These are phyloP conservation scores for Hippocampus kuda DNA, from an alignment of 2,797 vertebrate genomes.

Conservation along the genomic window DNA sequence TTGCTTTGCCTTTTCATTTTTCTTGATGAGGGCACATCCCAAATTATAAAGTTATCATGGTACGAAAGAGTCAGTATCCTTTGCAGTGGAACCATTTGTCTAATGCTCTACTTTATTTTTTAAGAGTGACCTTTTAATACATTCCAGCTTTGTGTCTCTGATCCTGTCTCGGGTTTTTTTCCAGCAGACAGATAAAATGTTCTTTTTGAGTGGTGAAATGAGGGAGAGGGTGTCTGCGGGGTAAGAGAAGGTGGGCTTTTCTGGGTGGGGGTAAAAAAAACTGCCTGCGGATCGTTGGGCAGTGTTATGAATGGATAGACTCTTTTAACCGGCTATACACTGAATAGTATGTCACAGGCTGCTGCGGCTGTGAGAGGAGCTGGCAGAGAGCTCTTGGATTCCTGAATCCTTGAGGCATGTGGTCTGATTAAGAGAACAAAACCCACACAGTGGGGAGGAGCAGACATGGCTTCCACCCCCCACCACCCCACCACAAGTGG, in stretches of 20 bases:
- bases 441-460: constrained; percentile 68
- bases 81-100: not conserved
- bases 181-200: constrained; percentile 43
- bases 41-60: not conserved
- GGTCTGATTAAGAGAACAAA: constrained; percentile 71
- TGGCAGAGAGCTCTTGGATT: constrained; percentile 63
- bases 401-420: constrained; percentile 68
- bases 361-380: constrained; percentile 60
- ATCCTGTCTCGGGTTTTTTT: not conserved
- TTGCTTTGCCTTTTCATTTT: not conserved
- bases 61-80: not conserved
- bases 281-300: constrained; percentile 55
- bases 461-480: constrained; percentile 39
- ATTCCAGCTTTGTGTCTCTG: not conserved
- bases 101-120: not conserved
- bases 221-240: constrained; percentile 56
- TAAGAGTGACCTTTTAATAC: not conserved
- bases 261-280: constrained; percentile 31
- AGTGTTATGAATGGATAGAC: constrained; percentile 70
- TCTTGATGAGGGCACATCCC: not conserved
- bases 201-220: constrained; percentile 36
- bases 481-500: constrained; percentile 26
- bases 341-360: constrained; percentile 67
- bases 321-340: constrained; percentile 64
- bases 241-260: constrained; percentile 38